Conservation (phyloP, 23 tunicate genomes). For the Halocynthia aurantium region DNA sequence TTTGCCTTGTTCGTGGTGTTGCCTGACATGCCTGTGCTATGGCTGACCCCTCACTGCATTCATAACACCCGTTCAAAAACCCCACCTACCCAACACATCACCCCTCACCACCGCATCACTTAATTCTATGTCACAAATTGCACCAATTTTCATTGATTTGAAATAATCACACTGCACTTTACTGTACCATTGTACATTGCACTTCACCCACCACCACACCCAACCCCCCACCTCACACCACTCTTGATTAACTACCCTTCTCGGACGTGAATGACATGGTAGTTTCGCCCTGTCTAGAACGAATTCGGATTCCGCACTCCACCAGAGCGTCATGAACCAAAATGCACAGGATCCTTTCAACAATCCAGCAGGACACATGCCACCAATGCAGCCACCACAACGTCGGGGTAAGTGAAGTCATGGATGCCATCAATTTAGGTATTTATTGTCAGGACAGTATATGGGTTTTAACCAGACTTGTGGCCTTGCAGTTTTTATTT, state of each 20-base stretch:
- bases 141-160: background rate
- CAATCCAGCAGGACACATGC: slow-evolving; percentile 16
- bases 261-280: slow-evolving; percentile 7
- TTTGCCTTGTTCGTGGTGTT: background rate
- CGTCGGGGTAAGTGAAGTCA: slow-evolving; percentile 36
- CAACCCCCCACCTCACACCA: slow-evolving; percentile 16
- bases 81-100: background rate
- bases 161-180: background rate
- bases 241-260: background rate
- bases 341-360: slow-evolving; percentile 57
- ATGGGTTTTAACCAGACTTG: background rate
- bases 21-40: background rate
- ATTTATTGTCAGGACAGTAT: background rate
- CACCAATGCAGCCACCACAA: slow-evolving; percentile 43
- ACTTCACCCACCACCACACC: slow-evolving; percentile 4
- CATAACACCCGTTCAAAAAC: too few species aligned
- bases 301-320: slow-evolving; percentile 93
- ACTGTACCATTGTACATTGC: background rate
- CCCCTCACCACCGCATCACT: background rate
- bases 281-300: slow-evolving; percentile 98
- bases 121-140: background rate
- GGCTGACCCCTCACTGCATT: too few species aligned
- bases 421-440: background rate
- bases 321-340: slow-evolving; percentile 93
- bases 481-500: too few species aligned